Conservation (phyloP, 2,888 invertebrate species). For the Scaptomyza tumidula region DNA sequence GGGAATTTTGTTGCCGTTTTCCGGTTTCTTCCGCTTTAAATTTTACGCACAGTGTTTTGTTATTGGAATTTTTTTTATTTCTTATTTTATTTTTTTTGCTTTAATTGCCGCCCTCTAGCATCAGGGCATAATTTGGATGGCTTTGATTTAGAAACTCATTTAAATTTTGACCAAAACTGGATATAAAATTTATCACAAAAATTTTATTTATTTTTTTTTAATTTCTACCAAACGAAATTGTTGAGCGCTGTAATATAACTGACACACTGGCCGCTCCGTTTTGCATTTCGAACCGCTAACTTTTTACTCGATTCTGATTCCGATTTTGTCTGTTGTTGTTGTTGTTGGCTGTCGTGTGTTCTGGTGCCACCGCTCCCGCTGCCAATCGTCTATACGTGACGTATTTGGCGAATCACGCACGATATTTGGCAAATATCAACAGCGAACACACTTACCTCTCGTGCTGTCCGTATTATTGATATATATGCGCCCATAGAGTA, state of each 20-base stretch:
- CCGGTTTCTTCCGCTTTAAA: conserved; percentile 13
- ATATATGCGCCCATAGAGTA: conserved; percentile 31
- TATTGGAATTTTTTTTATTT: conserved; percentile 8
- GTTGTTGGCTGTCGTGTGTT: conserved; percentile 12
- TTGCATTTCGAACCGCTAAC: conserved; percentile 45
- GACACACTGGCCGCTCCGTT: conserved; percentile 19
- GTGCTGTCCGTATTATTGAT: conserved; percentile 26
- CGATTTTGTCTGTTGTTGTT: conserved; percentile 31
- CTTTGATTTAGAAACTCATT: conserved; percentile 40
- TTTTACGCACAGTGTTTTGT: conserved; percentile 3
- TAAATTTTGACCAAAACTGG: conserved; percentile 29
- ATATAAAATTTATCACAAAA: neutral
- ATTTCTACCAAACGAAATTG: conserved; percentile 26
- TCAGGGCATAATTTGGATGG: neutral
- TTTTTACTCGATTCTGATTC: conserved; percentile 35
- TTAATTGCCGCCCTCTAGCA: conserved; percentile 18
- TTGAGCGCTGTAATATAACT: conserved; percentile 36
- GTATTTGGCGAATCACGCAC: conserved; percentile 19
- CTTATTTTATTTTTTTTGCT: conserved; percentile 17
- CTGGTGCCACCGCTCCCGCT: conserved; percentile 28
- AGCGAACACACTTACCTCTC: conserved; percentile 40
- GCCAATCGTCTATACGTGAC: conserved; percentile 34
- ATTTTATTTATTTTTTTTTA: conserved; percentile 2
- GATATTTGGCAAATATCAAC: conserved; percentile 41
- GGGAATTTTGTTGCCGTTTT: conserved; percentile 10